A percentile compares a stretch with the other conserved stretches of the same genome.
These are phyloP conservation scores for Microdon myrmicae DNA, from an alignment of 2,888 invertebrate species.

Conservation along the genomic window DNA sequence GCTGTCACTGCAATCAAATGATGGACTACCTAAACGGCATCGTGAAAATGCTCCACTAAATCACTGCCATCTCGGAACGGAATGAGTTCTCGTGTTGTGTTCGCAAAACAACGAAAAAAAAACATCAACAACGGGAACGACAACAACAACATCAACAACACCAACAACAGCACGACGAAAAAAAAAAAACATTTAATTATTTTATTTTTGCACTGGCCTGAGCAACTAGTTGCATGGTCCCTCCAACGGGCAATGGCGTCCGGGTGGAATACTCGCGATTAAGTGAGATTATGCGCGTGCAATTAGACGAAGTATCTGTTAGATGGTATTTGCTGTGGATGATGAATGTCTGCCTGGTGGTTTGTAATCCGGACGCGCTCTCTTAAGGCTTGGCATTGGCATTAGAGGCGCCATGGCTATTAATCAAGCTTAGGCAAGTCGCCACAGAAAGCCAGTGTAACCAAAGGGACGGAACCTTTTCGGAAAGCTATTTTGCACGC, in stretches of 20 bases:
- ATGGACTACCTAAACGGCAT: constrained; percentile 51
- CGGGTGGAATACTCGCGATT: constrained; percentile 41
- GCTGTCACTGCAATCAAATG: constrained; percentile 47
- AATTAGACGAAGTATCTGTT: constrained; percentile 44
- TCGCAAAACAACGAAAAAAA: constrained; percentile 23
- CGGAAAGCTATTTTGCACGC: too few relatives aligned
- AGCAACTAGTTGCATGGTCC: neutral
- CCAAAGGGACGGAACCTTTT: too few relatives aligned
- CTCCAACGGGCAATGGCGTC: too few relatives aligned
- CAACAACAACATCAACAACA: neutral
- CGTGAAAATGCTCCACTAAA: constrained; percentile 50
- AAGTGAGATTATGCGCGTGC: constrained; percentile 46
- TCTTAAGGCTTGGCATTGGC: constrained; percentile 29
- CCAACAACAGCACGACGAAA: neutral
- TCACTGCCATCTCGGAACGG: constrained; percentile 35
- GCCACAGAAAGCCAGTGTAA: too few relatives aligned
- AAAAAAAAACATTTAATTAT: too few relatives aligned
- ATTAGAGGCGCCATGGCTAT: constrained; percentile 37
- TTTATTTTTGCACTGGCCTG: too few relatives aligned
- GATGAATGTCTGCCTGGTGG: constrained; percentile 25
- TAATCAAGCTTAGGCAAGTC: constrained; percentile 41
- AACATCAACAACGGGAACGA: constrained; percentile 17
- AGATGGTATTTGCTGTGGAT: constrained; percentile 28
- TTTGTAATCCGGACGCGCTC: constrained; percentile 37
- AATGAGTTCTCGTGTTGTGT: constrained; percentile 33